These are phyloP conservation scores for Virgularia gustaviana DNA, from an alignment of 92 coral and sea anemone genomes.

Conservation along the genomic window DNA sequence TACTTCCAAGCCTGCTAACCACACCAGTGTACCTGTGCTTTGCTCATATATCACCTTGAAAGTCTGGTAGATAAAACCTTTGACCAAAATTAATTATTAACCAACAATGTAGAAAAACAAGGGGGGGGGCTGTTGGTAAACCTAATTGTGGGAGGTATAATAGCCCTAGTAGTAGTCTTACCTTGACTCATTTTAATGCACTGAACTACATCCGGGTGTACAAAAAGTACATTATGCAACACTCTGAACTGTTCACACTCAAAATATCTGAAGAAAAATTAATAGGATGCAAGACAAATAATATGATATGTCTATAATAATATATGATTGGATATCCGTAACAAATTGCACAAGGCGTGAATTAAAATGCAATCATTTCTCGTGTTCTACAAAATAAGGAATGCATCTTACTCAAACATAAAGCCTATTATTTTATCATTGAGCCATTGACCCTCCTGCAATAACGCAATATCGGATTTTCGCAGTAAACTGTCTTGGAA, in stretches of 20 bases:
- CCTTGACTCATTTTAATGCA: conserved; percentile 78
- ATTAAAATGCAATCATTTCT: neutral
- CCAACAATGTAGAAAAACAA: neutral
- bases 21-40: too few species aligned
- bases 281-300: neutral
- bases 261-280: conserved; percentile 66
- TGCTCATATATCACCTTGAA: too few species aligned
- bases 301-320: neutral
- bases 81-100: too few species aligned
- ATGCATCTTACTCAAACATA: conserved; percentile 80
- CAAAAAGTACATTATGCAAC: conserved; percentile 62
- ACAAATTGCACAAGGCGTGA: neutral
- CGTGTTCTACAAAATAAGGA: neutral
- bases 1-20: too few species aligned
- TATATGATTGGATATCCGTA: neutral
- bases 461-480: conserved; percentile 72
- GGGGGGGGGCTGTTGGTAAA: too few species aligned
- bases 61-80: too few species aligned
- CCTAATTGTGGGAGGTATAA: too few species aligned
- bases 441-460: conserved; percentile 82
- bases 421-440: conserved; percentile 89
- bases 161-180: conserved; percentile 21
- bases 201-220: conserved; percentile 91
- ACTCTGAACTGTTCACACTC: conserved; percentile 64
- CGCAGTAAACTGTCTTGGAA: conserved; percentile 85